phyloP scores from a whole-genome alignment of 2,113 vertebrate species.

The Coptodon bakossiorum region DNA sequence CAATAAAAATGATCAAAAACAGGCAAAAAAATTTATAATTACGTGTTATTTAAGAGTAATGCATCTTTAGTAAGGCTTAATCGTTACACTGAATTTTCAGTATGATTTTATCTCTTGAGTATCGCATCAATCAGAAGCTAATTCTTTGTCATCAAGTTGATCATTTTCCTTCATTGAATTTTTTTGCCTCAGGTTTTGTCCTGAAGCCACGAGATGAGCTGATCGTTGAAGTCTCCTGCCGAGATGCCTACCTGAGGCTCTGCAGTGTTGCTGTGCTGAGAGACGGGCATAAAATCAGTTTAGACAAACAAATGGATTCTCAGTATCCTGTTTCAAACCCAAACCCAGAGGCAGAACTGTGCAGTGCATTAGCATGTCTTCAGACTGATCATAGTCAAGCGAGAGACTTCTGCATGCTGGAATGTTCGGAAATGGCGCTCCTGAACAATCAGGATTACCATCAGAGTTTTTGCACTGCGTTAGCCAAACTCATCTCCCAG shows the following conservation, averaged over 20 bases:
- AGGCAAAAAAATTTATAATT: background rate
- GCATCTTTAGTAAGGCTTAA: background rate
- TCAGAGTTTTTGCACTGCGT: constrained; percentile 76
- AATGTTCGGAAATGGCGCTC: constrained; percentile 87
- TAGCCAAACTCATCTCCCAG: constrained; percentile 76
- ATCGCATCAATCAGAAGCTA: background rate
- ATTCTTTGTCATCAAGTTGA: background rate
- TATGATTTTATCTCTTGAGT: background rate
- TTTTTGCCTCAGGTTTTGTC: constrained; percentile 69
- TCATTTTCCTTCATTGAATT: background rate
- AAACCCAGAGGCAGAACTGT: constrained; percentile 84
- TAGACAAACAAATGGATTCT: constrained; percentile 7
- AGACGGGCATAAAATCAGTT: constrained; percentile 41
- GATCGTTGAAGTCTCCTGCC: constrained; percentile 84
- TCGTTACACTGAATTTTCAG: background rate
- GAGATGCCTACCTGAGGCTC: constrained; percentile 86
- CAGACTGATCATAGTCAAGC: constrained; percentile 71
- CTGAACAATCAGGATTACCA: constrained; percentile 86
- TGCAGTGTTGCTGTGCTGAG: constrained; percentile 72
- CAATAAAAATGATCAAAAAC: background rate
- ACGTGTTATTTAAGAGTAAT: background rate
- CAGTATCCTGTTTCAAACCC: background rate
- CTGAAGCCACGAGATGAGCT: constrained; percentile 79
- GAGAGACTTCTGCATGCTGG: constrained; percentile 74
- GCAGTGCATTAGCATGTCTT: constrained; percentile 85